Conservation (phyloP, 2,797 vertebrate species). For the Mus spretus region DNA sequence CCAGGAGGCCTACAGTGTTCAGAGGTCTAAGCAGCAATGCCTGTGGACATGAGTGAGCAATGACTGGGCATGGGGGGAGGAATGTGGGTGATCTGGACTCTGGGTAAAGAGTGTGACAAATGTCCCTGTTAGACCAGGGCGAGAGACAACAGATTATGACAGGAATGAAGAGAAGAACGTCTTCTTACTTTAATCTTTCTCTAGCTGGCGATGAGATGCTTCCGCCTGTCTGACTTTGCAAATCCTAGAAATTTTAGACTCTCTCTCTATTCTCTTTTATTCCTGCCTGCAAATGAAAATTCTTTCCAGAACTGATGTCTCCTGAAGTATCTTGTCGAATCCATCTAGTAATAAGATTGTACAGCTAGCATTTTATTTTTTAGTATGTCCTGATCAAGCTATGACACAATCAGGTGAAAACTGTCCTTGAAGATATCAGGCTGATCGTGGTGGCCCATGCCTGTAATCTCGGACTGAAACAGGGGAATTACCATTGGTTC, state of each 20-base stretch:
- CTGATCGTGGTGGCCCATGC: not conserved
- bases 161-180: not conserved
- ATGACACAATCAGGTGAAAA: not conserved
- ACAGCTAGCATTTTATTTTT: slow-evolving; percentile 40
- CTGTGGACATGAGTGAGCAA: not conserved
- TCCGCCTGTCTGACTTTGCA: not conserved
- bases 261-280: not conserved
- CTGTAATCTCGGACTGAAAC: not conserved
- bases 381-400: not conserved
- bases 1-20: not conserved
- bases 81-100: not conserved
- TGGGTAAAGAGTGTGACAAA: not conserved
- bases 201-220: not conserved
- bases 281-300: slow-evolving; percentile 51
- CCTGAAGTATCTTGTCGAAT: slow-evolving; percentile 32
- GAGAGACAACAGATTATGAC: not conserved
- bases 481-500: not conserved
- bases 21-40: not conserved
- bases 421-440: not conserved
- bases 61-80: not conserved
- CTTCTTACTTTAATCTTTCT: not conserved
- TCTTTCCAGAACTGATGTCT: slow-evolving; percentile 20
- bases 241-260: slow-evolving; percentile 20
- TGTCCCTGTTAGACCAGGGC: not conserved
- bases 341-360: slow-evolving; percentile 24